These are phyloP conservation scores for Sebastes nivosus DNA, from an alignment of 2,797 vertebrate species.

Conservation along the genomic window DNA sequence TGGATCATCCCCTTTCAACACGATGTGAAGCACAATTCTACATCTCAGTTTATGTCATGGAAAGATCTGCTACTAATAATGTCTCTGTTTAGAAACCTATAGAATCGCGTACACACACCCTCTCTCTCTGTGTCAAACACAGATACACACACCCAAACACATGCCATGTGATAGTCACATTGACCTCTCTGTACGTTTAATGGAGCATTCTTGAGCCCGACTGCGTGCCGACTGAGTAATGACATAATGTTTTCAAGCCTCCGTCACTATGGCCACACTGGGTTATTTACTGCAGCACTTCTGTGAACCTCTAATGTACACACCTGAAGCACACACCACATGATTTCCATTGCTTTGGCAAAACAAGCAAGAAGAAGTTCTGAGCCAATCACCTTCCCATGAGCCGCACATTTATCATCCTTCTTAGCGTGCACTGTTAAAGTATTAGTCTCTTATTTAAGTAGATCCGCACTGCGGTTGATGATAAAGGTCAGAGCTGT, in stretches of 20 bases:
- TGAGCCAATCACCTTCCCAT: not conserved
- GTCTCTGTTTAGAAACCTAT: constrained; percentile 35
- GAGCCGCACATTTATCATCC: constrained; percentile 17
- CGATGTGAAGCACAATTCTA: constrained; percentile 22
- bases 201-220: constrained; percentile 37
- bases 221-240: constrained; percentile 61
- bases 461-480: constrained; percentile 45
- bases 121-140: constrained; percentile 4
- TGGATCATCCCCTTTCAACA: constrained; percentile 40
- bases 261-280: constrained; percentile 36
- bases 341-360: constrained; percentile 45
- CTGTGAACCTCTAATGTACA: constrained; percentile 42
- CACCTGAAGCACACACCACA: constrained; percentile 47
- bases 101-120: not conserved
- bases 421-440: constrained; percentile 28
- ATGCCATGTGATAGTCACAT: constrained; percentile 42
- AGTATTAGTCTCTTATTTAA: constrained; percentile 47
- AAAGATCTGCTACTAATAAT: constrained; percentile 59
- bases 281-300: constrained; percentile 56
- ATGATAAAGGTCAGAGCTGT: constrained; percentile 60
- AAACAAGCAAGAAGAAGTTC: constrained; percentile 22
- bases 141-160: constrained; percentile 18
- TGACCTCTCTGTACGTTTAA: constrained; percentile 53
- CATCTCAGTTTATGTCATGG: constrained; percentile 43
- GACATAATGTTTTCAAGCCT: constrained; percentile 56